A percentile compares a stretch with the other conserved stretches of the same genome.
phyloP scores from a whole-genome alignment of 1,140 invertebrate species.

The Calosoma granatense region DNA sequence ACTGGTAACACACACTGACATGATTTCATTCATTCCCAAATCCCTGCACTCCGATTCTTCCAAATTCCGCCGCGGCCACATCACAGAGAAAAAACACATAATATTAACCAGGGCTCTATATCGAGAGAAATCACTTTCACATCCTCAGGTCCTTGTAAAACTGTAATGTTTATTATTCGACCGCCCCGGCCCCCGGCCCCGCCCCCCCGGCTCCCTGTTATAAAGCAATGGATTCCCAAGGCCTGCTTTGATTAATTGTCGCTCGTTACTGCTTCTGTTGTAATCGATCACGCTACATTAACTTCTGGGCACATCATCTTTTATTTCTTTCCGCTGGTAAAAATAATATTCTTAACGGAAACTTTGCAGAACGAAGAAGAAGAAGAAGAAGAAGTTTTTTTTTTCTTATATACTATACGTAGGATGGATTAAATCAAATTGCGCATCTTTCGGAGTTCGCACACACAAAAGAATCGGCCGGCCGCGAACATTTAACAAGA shows the following conservation, averaged over 20 bases:
- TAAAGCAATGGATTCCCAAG: not conserved
- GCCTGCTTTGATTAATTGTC: not conserved
- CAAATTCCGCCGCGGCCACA: not conserved
- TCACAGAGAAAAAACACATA: no score
- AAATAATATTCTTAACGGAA: conserved; percentile 5
- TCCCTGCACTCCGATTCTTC: not conserved
- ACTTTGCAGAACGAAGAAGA: not conserved
- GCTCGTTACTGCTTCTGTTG: not conserved
- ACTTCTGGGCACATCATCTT: conserved; percentile 6
- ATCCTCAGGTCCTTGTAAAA: no score
- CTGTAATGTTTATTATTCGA: no score
- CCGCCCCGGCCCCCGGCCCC: no score
- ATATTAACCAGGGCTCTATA: no score
- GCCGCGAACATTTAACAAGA: conserved; percentile 9
- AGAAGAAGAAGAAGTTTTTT: no score
- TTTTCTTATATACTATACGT: not conserved
- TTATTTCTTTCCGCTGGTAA: not conserved
- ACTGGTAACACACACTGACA: not conserved
- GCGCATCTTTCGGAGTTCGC: not conserved
- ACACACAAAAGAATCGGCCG: conserved; percentile 2
- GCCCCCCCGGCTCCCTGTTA: not conserved
- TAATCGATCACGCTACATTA: conserved; percentile 7
- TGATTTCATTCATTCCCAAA: not conserved
- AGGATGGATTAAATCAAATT: not conserved
- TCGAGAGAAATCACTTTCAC: no score